Percentiles rank a stretch among this genome's conserved stretches.
Conservation (phyloP, 1,140 invertebrate genomes). For the Drosophila bipectinata region DNA sequence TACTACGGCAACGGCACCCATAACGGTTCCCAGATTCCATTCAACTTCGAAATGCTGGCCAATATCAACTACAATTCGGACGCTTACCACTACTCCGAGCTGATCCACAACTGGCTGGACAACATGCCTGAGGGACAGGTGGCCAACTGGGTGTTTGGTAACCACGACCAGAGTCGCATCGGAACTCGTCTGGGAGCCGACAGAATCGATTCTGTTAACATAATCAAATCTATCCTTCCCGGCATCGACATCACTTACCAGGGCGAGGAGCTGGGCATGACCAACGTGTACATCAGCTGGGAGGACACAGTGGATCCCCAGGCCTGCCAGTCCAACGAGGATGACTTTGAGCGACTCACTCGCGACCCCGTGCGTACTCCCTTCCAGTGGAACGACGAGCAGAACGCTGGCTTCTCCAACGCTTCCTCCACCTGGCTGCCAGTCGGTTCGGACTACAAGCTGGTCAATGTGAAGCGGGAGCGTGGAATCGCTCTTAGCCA, state of each 20-base stretch:
- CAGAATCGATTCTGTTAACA: conserved; percentile 88
- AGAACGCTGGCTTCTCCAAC: conserved; percentile 86
- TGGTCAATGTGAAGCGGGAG: conserved; percentile 85
- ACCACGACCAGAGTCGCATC: conserved; percentile 87
- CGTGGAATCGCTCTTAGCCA: conserved; percentile 68
- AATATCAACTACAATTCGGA: conserved; percentile 85
- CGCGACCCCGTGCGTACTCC: conserved; percentile 87
- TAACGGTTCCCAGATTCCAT: conserved; percentile 87
- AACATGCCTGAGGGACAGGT: conserved; percentile 86
- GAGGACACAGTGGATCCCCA: conserved; percentile 84
- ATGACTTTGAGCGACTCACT: conserved; percentile 73
- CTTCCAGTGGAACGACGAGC: conserved; percentile 87
- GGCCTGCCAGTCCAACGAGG: conserved; percentile 74
- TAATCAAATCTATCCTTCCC: conserved; percentile 88
- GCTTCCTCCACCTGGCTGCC: conserved; percentile 89
- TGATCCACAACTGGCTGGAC: conserved; percentile 86
- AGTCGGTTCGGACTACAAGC: conserved; percentile 85
- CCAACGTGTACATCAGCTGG: conserved; percentile 86
- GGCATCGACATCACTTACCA: conserved; percentile 90
- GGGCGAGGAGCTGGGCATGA: conserved; percentile 94
- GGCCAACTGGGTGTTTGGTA: conserved; percentile 88
- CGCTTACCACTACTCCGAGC: conserved; percentile 85
- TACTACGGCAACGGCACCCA: conserved; percentile 86
- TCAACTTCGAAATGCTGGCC: conserved; percentile 87
- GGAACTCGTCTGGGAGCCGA: conserved; percentile 86